Percentiles rank a stretch among this genome's conserved stretches.
Evolutionary conservation across 2,888 invertebrate genomes (phyloP).

Genomic region (Drosophila tanythrix): DNA sequence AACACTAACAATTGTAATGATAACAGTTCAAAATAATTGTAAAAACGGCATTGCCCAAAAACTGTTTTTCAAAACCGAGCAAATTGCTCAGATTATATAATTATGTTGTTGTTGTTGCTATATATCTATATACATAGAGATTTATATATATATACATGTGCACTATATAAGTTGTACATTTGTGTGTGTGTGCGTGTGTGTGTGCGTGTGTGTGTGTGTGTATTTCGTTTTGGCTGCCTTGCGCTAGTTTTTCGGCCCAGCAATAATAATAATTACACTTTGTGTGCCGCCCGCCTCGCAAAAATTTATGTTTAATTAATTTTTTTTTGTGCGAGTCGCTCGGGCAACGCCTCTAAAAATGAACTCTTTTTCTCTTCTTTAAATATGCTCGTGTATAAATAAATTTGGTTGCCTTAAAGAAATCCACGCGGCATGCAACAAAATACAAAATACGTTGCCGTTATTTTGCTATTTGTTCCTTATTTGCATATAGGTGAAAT

Average conservation of each 20-base stretch:
- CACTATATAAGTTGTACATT: conserved; percentile 9
- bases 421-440: conserved; percentile 68
- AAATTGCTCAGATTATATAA: conserved; percentile 62
- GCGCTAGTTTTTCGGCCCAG: conserved; percentile 60
- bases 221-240: conserved; percentile 52
- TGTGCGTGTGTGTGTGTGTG: conserved; percentile 4
- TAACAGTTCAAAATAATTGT: conserved; percentile 9
- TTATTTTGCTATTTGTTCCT: conserved; percentile 20
- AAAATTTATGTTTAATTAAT: conserved; percentile 56
- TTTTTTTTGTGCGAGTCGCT: conserved; percentile 35
- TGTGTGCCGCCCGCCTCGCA: conserved; percentile 23
- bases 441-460: conserved; percentile 52
- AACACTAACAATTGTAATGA: conserved; percentile 11
- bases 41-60: conserved; percentile 12
- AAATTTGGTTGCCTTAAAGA: conserved; percentile 32
- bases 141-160: conserved; percentile 9
- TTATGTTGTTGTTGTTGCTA: conserved; percentile 33
- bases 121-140: conserved; percentile 16
- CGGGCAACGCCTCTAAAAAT: conserved; percentile 66
- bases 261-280: conserved; percentile 51
- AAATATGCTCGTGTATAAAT: conserved; percentile 28
- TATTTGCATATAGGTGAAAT: conserved; percentile 13
- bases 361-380: conserved; percentile 13
- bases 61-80: conserved; percentile 32
- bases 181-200: conserved; percentile 2